These are phyloP conservation scores for Montipora capitata DNA, from an alignment of 92 coral and sea anemone species.

Conservation along the genomic window DNA sequence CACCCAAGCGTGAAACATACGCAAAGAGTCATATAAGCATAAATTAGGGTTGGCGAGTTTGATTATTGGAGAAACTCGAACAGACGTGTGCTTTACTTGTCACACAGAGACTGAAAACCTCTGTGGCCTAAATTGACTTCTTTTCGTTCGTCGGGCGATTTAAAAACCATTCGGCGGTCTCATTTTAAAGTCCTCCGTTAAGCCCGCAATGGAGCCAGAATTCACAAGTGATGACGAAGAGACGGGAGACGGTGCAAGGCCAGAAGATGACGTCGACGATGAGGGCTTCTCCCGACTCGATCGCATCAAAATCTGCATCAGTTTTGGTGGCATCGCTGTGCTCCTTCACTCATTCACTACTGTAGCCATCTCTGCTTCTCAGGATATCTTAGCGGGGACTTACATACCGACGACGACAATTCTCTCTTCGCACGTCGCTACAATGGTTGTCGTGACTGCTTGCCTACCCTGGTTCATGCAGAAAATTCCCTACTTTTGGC, in stretches of 20 bases:
- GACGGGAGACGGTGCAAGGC: conserved; percentile 39
- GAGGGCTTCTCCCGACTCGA: conserved; percentile 51
- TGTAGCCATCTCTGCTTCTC: conserved; percentile 83
- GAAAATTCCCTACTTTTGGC: conserved; percentile 78
- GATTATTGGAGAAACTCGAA: too few species aligned
- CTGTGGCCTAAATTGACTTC: not conserved
- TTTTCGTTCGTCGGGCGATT: not conserved
- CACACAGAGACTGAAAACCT: too few species aligned
- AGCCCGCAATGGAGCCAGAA: conserved; percentile 50
- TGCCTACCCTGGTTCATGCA: conserved; percentile 90
- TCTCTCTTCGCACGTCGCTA: conserved; percentile 83
- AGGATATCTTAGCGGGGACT: conserved; percentile 90
- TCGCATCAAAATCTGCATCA: conserved; percentile 70
- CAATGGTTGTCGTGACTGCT: conserved; percentile 77
- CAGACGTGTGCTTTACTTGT: too few species aligned
- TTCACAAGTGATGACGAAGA: conserved; percentile 51
- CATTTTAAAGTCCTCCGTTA: not conserved
- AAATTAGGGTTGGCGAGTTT: not conserved
- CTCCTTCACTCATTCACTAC: conserved; percentile 78
- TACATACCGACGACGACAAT: conserved; percentile 85
- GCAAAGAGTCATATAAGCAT: not conserved
- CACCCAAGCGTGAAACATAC: conserved; percentile 4
- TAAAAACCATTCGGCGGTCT: not conserved
- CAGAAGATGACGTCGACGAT: conserved; percentile 33
- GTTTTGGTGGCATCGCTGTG: conserved; percentile 82